These are phyloP conservation scores for Halichoerus grypus DNA, from an alignment of 2,113 vertebrate genomes.

Conservation along the genomic window DNA sequence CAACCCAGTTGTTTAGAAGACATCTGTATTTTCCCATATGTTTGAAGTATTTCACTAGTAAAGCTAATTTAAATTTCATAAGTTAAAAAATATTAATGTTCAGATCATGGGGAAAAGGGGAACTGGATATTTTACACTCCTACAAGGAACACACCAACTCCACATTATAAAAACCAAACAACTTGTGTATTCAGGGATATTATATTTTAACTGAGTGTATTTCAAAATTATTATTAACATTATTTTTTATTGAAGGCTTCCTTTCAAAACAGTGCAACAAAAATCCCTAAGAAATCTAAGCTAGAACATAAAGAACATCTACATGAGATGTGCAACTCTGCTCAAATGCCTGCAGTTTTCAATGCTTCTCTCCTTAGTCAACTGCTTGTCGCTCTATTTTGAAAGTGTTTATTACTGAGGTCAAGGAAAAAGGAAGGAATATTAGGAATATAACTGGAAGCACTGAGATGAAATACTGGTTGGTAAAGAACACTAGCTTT, in stretches of 20 bases:
- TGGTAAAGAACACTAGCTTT: not conserved
- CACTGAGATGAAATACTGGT: not conserved
- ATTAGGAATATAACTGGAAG: not conserved
- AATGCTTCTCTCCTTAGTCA: not conserved
- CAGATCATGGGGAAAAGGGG: not conserved
- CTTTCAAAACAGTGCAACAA: not conserved
- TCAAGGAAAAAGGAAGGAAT: not conserved
- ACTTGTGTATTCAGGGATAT: not conserved
- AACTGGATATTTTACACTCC: not conserved
- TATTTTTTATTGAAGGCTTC: constrained; percentile 17
- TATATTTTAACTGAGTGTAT: constrained; percentile 35
- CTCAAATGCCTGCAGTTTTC: not conserved
- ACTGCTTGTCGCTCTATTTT: not conserved
- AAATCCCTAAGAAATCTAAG: not conserved
- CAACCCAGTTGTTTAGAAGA: not conserved
- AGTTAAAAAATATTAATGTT: constrained; percentile 8
- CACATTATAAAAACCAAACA: not conserved
- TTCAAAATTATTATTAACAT: constrained; percentile 54
- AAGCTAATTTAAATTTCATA: not conserved
- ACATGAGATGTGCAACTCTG: not conserved
- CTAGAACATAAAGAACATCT: not conserved
- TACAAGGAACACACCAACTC: not conserved
- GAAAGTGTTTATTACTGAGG: constrained; percentile 14
- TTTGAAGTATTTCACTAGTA: not conserved
- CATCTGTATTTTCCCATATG: not conserved